phyloP scores from a whole-genome alignment of 2,888 invertebrate genomes.

The Eulithis prunata region DNA sequence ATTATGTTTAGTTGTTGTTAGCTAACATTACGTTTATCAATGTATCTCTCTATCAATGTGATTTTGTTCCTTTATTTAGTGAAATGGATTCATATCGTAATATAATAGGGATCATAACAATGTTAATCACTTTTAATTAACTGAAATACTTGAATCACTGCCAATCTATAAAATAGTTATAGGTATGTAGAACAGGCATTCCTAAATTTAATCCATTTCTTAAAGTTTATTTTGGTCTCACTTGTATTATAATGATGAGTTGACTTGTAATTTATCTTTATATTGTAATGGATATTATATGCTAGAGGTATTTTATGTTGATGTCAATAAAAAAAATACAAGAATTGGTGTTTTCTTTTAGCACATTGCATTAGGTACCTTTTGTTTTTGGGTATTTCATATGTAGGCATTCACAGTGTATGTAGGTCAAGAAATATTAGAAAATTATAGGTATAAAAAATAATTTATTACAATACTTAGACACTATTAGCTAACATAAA shows the following conservation, averaged over 20 bases:
- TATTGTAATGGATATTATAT: constrained; percentile 76
- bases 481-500: constrained; percentile 6
- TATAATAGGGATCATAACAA: constrained; percentile 41
- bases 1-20: constrained; percentile 71
- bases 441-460: constrained; percentile 20
- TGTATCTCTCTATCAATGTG: constrained; percentile 64
- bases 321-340: constrained; percentile 77
- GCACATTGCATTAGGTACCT: not conserved
- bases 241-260: constrained; percentile 80
- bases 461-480: constrained; percentile 21
- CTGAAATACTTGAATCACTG: constrained; percentile 63
- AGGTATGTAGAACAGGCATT: constrained; percentile 63
- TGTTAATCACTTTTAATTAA: constrained; percentile 37
- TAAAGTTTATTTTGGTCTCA: constrained; percentile 76
- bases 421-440: not conserved
- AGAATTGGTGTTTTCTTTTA: constrained; percentile 50
- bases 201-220: constrained; percentile 72
- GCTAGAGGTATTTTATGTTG: constrained; percentile 77
- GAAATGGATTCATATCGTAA: constrained; percentile 60
- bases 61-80: constrained; percentile 72
- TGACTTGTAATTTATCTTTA: constrained; percentile 77
- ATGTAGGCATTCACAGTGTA: too few species aligned
- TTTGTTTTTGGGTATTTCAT: not conserved
- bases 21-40: constrained; percentile 62
- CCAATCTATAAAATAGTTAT: constrained; percentile 64